Evolutionary conservation across 1,140 invertebrate species (phyloP).

Genomic region (Lepidotrigona ventralis): DNA sequence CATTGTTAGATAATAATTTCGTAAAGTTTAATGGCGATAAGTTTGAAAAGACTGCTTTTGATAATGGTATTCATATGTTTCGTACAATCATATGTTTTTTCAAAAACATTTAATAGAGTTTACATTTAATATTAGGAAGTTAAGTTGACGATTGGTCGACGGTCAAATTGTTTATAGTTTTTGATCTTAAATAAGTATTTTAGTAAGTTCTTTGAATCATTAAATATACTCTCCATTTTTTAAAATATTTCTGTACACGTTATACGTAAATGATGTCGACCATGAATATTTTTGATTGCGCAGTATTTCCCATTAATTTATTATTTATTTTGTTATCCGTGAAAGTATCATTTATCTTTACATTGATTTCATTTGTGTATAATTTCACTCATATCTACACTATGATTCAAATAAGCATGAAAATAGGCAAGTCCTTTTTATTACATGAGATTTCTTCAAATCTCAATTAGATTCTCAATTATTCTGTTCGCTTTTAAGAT

Average conservation of each 20-base stretch:
- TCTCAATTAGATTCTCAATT: background rate
- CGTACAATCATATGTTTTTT: background rate
- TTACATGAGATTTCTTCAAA: background rate
- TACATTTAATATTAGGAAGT: background rate
- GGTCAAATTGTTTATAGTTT: slow-evolving; percentile 1
- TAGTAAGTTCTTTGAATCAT: background rate
- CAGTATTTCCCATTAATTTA: slow-evolving; percentile 51
- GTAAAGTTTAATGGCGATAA: background rate
- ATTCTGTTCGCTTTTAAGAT: slow-evolving; percentile 10
- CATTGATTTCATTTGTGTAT: background rate
- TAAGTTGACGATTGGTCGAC: slow-evolving; percentile 61
- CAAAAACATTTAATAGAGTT: slow-evolving; percentile 13
- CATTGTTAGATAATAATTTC: background rate
- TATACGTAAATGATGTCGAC: slow-evolving; percentile 38
- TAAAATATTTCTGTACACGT: background rate
- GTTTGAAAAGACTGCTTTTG: slow-evolving; percentile 39
- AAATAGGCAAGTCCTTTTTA: background rate
- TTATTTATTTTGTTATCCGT: slow-evolving; percentile 56
- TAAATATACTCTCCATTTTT: background rate
- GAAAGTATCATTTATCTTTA: slow-evolving; percentile 32
- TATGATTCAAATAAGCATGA: background rate
- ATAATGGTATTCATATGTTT: slow-evolving; percentile 1
- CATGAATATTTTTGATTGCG: slow-evolving; percentile 48
- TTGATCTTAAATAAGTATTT: background rate
- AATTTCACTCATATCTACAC: background rate